Base-by-base conservation (phyloP, 2,888 invertebrate species). In the Osmoderma eremita region DNA sequence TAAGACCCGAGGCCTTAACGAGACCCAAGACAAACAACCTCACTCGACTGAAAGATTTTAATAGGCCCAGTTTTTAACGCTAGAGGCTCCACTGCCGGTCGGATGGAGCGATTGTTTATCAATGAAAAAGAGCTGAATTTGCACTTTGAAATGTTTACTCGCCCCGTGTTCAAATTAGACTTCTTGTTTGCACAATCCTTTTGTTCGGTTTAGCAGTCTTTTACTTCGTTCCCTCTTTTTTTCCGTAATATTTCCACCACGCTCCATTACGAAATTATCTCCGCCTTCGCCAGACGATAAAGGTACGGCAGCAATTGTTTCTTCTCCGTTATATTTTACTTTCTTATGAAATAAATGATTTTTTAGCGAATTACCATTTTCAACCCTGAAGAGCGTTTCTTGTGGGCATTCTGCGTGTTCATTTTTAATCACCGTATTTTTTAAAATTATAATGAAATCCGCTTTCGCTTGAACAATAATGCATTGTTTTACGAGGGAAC, bases 31-130 rank as follows among this genome's bases (percentile, higher is more conserved):
- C 78, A 79, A 79, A 79, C 79, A 80, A 77, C 77, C 75, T 77
- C 79, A 80, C 75, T 78, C 76, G 77, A 80, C 79, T 80, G 81
- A 81, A 80, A 81, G 80, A 81, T 80, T 82, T 82, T 82, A 82
- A 82, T 82, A 78, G 81, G 76, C 75, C 81, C 78, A 80, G 79
- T 81, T 82, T 81, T 81, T 81, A 77, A 73, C 72, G 76, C 79
- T 77, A 71, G 73, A 75, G 76, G 78, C 74, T 49, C 36, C 45
- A 65, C 73, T 71, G 70, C 71, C 74, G 71, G 72, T 71, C 69
- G 70, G 73, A 71, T 73, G 71, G 71, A 75, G 72, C 72, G 74
- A 77, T 77, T 78, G 76, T 77, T 78, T 78, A 77, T 78, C 73
- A 75, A 73, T 72, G 75, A 72, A 74, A 75, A 76, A 75, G 73